phyloP scores from a whole-genome alignment of 2,797 vertebrate species.

The Intellagama lesueurii region DNA sequence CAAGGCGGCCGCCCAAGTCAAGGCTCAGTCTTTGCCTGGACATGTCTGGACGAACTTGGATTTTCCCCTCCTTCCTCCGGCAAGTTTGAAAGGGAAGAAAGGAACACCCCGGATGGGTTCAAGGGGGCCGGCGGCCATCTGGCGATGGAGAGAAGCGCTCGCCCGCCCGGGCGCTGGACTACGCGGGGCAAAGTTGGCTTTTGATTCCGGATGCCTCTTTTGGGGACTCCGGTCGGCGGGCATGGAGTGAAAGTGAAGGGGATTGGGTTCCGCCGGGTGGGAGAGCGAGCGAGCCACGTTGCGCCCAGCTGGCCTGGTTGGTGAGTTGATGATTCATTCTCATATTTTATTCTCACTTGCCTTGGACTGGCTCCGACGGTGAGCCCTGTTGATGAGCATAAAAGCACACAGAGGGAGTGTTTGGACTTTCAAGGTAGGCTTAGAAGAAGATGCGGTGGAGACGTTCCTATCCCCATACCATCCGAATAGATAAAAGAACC shows the following conservation, averaged over 20 bases:
- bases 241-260: constrained; percentile 73
- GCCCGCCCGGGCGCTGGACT: constrained; percentile 54
- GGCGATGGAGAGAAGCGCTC: constrained; percentile 53
- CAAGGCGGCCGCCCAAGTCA: constrained; percentile 65
- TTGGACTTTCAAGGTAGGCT: not conserved
- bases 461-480: no score
- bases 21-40: constrained; percentile 71
- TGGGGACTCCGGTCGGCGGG: constrained; percentile 49
- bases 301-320: constrained; percentile 83
- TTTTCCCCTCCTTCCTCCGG: not conserved
- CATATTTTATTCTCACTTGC: not conserved
- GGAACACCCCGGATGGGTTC: constrained; percentile 38
- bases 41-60: constrained; percentile 78
- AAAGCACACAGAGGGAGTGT: not conserved
- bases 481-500: not conserved
- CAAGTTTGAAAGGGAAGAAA: no score
- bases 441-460: no score
- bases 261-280: constrained; percentile 55
- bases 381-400: not conserved
- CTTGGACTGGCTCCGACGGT: not conserved
- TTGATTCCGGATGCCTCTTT: constrained; percentile 18
- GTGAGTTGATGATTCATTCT: constrained; percentile 79
- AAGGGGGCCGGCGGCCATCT: constrained; percentile 63
- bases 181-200: constrained; percentile 65
- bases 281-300: constrained; percentile 63